Evolutionary conservation across 1,140 invertebrate species (phyloP), one percentile per base, ranked within the genome.

Genomic region (Anadara kagoshimensis): DNA sequence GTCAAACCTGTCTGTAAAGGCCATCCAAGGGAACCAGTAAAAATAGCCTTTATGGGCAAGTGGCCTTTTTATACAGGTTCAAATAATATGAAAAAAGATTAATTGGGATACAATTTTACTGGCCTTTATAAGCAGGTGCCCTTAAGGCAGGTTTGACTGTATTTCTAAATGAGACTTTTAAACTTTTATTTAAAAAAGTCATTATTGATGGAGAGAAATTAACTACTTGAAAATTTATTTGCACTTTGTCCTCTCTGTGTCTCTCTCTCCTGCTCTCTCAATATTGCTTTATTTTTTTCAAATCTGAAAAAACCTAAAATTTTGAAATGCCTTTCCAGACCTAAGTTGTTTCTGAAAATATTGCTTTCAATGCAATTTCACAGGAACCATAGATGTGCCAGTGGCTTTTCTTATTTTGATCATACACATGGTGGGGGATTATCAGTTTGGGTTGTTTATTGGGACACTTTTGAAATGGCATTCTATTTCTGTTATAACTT

Each of bases 351-450:
- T 8, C 8, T 8, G 45, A 47, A 47, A 47, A 47, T 10, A 47
- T 16, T 47, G 45, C 45, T 10, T 47, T 8, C 8, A 47, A 47
- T 47, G 45, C 16, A 47, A 10, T 47, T 8, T 47, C n/a, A n/a
- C n/a, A n/a, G n/a, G 45, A 8, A 47, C 45, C 45, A 47, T 47
- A 47, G 8, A 16, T 47, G 8, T 47, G 45, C 16, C 16, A 47
- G 8, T 47, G 45, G 54, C 22, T 54, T 20, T 41, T 66, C 24
- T 47, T 61, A 44, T 61, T 43, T 26, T 61, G 20, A 61, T n/a
- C n/a, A n/a, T n/a, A n/a, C n/a, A n/a, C n/a, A n/a, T n/a, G n/a
- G n/a, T n/a, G n/a, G n/a, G n/a, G n/a, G n/a, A n/a, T n/a, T n/a
- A n/a, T n/a, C n/a, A n/a, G n/a, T n/a, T n/a, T n/a, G n/a, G n/a